Base-by-base conservation (phyloP, 2,113 vertebrate genomes). In the Triplophysa siluroides region DNA sequence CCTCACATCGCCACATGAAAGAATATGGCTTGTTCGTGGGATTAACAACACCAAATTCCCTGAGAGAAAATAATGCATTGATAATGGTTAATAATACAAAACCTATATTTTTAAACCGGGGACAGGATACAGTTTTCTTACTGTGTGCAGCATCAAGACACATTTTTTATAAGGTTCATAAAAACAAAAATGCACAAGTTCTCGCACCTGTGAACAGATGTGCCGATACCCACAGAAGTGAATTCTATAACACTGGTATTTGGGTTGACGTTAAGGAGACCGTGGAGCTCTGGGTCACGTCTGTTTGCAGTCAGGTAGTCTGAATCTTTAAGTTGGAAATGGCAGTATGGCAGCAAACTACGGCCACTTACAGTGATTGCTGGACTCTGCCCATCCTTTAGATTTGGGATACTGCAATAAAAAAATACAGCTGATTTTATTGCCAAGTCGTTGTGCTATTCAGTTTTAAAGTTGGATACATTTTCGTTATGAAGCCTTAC, bases 291-390 rank as follows among this genome's bases (percentile, higher is more conserved):
- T 5, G 88, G 67, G 65, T 84, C 87, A 4, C 81, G 80, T 8
- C 86, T 88, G 29, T 85, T 85, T 11, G 85, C 83, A 0, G 73
- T 93, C 81, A 96, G 87, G 74, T 95, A 97, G 83, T 96, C 93
- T 0, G 95, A 96, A 21, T 96, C 92, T 50, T 94, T 92, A 71
- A 98, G 84, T 29, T 96, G 92, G 82, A 98, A 95, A 86, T 97
- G 95, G 83, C 92, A 96, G 38, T 85, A 75, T 0, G 96, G 91
- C 78, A 95, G 90, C 64, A 91, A 66, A 79, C 96, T 94, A 75
- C 84, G 82, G 8, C 95, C 96, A 64, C 82, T 92, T 52, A 93
- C 85, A 0, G 66, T 13, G 41, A 98, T 73, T 23, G 87, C 65
- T 0, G 91, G 95, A 58, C 89, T 78, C 54, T 91, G 86, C 0